These are phyloP conservation scores for Schizopygopsis pylzovi DNA, from an alignment of 2,797 vertebrate species.

Conservation along the genomic window DNA sequence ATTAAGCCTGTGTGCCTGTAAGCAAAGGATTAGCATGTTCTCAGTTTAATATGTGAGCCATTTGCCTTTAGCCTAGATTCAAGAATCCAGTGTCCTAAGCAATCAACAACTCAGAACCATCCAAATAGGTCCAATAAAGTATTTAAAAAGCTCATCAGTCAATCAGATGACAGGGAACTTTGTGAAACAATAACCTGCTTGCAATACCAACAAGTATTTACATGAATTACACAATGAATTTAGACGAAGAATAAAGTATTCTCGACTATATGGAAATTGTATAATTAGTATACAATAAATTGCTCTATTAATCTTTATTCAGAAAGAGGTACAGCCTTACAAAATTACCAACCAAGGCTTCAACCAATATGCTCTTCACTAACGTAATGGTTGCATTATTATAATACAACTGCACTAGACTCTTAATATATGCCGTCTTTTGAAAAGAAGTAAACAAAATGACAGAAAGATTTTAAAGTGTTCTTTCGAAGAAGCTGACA, in stretches of 20 bases:
- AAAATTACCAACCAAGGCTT: background rate
- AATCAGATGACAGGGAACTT: slow-evolving; percentile 26
- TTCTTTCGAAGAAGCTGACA: background rate
- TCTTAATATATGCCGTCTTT: background rate
- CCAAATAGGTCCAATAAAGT: slow-evolving; percentile 49
- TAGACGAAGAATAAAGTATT: background rate
- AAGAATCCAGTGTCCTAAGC: background rate
- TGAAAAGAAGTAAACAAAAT: too few species aligned
- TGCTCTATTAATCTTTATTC: background rate
- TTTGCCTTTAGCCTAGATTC: slow-evolving; percentile 37
- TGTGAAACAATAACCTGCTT: slow-evolving; percentile 9
- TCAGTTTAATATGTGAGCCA: slow-evolving; percentile 25
- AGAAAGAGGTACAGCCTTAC: background rate
- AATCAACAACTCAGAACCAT: slow-evolving; percentile 31
- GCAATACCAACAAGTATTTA: slow-evolving; percentile 13
- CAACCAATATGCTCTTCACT: background rate
- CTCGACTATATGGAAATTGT: background rate
- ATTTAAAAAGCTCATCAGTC: slow-evolving; percentile 34
- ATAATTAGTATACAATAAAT: background rate
- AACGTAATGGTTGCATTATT: background rate
- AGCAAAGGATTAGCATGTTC: slow-evolving; percentile 11
- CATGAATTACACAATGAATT: background rate
- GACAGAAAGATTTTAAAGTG: background rate
- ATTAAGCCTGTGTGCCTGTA: background rate
- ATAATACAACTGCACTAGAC: background rate